Evolutionary conservation across 2,797 vertebrate species (phyloP).

Genomic region (Lacerta bilineata): DNA sequence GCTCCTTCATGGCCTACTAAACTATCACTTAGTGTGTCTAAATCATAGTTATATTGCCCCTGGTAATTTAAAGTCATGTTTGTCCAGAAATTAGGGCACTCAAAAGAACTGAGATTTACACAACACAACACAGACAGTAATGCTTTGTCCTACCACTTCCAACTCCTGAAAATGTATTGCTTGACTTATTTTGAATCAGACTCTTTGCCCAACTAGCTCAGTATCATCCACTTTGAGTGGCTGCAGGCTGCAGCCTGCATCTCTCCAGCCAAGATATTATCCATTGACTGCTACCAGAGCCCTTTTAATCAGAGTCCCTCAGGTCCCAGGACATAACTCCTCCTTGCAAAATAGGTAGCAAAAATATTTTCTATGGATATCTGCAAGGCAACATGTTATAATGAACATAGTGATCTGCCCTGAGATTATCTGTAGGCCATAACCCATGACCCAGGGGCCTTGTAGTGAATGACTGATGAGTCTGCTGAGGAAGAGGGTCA

Average conservation of each 20-base stretch:
- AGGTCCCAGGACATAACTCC: neutral
- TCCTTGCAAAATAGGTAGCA: too few relatives aligned
- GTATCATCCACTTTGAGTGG: neutral
- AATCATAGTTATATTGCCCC: too few relatives aligned
- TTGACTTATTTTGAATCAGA: neutral
- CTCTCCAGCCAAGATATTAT: neutral
- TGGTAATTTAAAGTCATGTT: neutral
- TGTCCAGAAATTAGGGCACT: neutral
- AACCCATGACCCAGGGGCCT: too few relatives aligned
- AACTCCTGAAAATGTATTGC: neutral
- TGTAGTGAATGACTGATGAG: too few relatives aligned
- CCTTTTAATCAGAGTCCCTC: neutral
- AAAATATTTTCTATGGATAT: neutral
- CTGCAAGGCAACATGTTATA: too few relatives aligned
- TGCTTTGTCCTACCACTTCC: neutral
- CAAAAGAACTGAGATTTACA: too few relatives aligned
- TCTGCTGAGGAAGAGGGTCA: too few relatives aligned
- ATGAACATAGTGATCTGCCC: too few relatives aligned
- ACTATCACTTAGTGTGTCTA: too few relatives aligned
- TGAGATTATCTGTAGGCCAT: too few relatives aligned
- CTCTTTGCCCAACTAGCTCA: neutral
- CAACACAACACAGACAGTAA: too few relatives aligned
- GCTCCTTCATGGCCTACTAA: too few relatives aligned
- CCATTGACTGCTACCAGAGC: neutral
- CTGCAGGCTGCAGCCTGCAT: neutral